Evolutionary conservation across 1,140 invertebrate species (phyloP), one percentile per base, ranked within the genome.

Genomic region (Babylonia areolata): DNA sequence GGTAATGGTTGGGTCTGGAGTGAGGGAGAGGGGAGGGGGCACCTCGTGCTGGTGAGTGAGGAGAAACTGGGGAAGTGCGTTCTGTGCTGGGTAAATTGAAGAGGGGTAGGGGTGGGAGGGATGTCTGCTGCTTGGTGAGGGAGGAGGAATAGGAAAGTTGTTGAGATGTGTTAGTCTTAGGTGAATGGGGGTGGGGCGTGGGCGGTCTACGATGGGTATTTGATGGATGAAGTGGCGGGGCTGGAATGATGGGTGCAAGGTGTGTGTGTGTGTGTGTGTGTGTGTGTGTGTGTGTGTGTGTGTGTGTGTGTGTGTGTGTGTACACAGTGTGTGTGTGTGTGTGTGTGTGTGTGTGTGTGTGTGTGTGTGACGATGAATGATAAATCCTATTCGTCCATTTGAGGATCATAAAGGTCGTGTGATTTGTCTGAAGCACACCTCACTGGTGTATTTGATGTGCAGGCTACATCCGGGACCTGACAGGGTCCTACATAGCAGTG

Each of bases 261-360:
- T 73, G 33, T 73, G 69, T 73, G 35, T 2, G 12, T 35, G 71
- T 35, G 71, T 73, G 71, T 73, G 71, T 73, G 71, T 73, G 71
- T 73, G 71, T 73, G 71, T 73, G 71, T 35, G 35, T 73, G 35
- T 73, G 71, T 73, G 71, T 73, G 71, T 73, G 71, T 73, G 71
- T 73, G 71, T 73, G 71, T 73, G 71, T 73, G 71, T 73, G 71
- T 35, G 6, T 73, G 71, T 73, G n/a, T 73, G 35, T 20, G 71
- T 73, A 31, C 35, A 28, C 35, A 31, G 71, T 33, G 71, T 73
- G n/a, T 9, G 71, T 9, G 71, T 73, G 71, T 73, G 31, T 35
- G 71, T 73, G 71, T 35, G 71, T 37, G 71, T 73, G n/a, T 20
- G 71, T 73, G 71, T 20, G 71, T 73, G 31, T 35, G 71, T 73